Conservation (phyloP, 2,888 invertebrate genomes). For the Lymantria monacha region DNA sequence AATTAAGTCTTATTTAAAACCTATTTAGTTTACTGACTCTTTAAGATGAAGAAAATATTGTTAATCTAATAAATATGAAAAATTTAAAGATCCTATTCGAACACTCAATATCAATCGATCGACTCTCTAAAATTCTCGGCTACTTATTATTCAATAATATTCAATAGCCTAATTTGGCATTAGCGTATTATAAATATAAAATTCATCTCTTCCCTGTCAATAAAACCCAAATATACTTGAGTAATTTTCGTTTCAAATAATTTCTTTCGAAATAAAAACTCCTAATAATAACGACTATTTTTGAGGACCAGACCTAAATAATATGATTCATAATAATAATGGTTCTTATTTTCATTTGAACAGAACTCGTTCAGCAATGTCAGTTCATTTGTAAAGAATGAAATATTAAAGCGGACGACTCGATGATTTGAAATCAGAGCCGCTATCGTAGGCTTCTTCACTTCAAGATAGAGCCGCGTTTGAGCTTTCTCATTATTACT, state of each 20-base stretch:
- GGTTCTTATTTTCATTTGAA: conserved; percentile 52
- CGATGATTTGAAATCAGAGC: conserved; percentile 62
- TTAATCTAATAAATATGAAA: not conserved
- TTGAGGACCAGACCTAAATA: conserved; percentile 27
- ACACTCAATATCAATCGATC: too few relatives aligned
- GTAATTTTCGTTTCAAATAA: conserved; percentile 8
- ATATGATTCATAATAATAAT: conserved; percentile 46
- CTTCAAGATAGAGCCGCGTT: conserved; percentile 46
- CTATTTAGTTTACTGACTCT: conserved; percentile 7
- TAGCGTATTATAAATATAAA: too few relatives aligned
- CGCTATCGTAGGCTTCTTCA: conserved; percentile 46
- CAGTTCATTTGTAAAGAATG: conserved; percentile 65
- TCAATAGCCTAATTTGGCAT: too few relatives aligned
- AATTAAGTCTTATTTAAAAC: conserved; percentile 20
- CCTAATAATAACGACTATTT: conserved; percentile 15
- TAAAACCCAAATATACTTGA: too few relatives aligned
- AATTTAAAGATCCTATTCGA: too few relatives aligned
- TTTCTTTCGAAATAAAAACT: conserved; percentile 9
- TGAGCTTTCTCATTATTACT: conserved; percentile 11
- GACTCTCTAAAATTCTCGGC: too few relatives aligned
- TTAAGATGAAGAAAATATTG: conserved; percentile 9
- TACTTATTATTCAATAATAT: too few relatives aligned
- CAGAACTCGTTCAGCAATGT: conserved; percentile 54
- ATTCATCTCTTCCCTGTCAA: too few relatives aligned
- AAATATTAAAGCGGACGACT: conserved; percentile 62